Conservation (phyloP, 1,140 invertebrate genomes). For the Chrysomallon squamiferum region DNA sequence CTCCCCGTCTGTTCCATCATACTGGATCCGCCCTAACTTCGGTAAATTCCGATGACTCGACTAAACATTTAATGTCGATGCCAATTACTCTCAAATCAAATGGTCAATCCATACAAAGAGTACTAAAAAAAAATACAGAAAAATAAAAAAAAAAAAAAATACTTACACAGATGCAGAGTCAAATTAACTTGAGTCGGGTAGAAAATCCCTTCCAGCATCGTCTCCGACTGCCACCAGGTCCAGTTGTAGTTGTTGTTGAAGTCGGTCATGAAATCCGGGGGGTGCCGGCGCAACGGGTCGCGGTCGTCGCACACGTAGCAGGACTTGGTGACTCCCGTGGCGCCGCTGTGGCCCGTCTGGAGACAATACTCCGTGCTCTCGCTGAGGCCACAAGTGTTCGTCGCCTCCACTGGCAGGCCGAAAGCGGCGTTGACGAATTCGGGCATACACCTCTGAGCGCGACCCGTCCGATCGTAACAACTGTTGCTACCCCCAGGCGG, state of each 20-base stretch:
- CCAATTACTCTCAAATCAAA: no score
- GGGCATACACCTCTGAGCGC: constrained; percentile 86
- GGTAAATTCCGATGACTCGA: no score
- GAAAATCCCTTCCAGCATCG: constrained; percentile 91
- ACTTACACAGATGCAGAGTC: constrained; percentile 84
- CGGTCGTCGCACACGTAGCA: constrained; percentile 71
- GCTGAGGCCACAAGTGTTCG: constrained; percentile 87
- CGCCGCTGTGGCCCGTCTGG: constrained; percentile 88
- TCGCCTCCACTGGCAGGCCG: constrained; percentile 78
- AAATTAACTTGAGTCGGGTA: constrained; percentile 91
- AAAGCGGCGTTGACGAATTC: constrained; percentile 97
- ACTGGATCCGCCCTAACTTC: no score
- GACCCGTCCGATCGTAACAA: constrained; percentile 66
- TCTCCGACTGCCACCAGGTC: constrained; percentile 99
- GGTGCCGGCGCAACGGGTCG: constrained; percentile 70
- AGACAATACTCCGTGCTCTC: constrained; percentile 75
- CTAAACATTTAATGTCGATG: no score
- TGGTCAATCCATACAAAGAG: no score
- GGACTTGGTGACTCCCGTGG: constrained; percentile 64
- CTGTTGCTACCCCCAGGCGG: constrained; percentile 17
- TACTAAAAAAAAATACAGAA: no score
- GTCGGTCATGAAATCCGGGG: constrained; percentile 86
- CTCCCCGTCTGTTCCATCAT: no score
- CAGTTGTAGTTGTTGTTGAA: constrained; percentile 83
- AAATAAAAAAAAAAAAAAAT: no score